A percentile compares a stretch with the other conserved stretches of the same genome.
Conservation (phyloP, 2,113 vertebrate species). For the Ovibos moschatus region DNA sequence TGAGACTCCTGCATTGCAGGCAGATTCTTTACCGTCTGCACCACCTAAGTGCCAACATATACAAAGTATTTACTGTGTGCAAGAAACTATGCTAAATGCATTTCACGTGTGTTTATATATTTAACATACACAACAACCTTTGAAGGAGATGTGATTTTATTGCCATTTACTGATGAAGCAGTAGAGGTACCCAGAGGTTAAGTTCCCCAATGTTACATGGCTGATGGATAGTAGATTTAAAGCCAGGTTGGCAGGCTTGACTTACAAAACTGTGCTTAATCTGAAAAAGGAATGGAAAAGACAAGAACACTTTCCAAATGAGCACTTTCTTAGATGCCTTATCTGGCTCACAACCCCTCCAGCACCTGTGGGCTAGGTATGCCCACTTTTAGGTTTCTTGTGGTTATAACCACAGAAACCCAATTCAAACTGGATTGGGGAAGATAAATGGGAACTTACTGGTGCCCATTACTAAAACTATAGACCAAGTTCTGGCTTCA, state of each 20-base stretch:
- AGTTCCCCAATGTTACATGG: accelerated
- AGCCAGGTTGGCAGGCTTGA: not conserved
- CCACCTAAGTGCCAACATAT: not conserved
- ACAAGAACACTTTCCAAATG: not conserved
- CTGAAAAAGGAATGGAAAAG: not conserved
- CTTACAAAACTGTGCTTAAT: not conserved
- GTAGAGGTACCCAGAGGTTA: not conserved
- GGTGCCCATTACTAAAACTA: not conserved
- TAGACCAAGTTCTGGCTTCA: not conserved
- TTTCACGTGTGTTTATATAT: not conserved
- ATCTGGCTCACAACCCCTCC: not conserved
- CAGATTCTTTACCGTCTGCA: not conserved
- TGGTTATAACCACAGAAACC: not conserved
- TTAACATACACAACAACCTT: not conserved
- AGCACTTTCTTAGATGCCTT: not conserved
- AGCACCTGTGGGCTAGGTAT: not conserved
- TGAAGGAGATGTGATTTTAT: not conserved
- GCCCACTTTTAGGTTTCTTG: not conserved
- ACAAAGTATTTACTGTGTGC: not conserved
- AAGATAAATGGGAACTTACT: not conserved
- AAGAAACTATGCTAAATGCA: too few species aligned
- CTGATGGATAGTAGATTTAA: too few species aligned
- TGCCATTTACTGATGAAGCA: not conserved
- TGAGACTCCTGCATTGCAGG: not conserved
- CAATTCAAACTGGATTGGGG: not conserved